Evolutionary conservation across 2,888 invertebrate genomes (phyloP).

Genomic region (Ferrisia virgata): DNA sequence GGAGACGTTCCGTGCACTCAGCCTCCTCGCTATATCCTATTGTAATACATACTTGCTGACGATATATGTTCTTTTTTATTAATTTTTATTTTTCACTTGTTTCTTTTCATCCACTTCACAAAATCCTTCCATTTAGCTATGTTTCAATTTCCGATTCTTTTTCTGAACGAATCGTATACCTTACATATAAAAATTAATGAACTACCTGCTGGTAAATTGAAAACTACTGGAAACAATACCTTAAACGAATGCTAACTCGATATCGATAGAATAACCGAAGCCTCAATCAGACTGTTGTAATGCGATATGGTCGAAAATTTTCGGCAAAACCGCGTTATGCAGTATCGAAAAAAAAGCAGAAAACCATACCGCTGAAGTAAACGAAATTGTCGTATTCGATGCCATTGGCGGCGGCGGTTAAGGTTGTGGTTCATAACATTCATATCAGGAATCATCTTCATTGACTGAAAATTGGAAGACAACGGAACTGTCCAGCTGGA

Average conservation of each 20-base stretch:
- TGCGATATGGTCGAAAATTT: not conserved
- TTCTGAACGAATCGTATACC: too few species aligned
- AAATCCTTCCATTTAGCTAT: too few species aligned
- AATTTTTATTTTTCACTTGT: too few species aligned
- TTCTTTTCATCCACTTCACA: too few species aligned
- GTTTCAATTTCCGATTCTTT: too few species aligned
- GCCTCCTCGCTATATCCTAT: too few species aligned
- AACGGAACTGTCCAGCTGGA: constrained; percentile 43
- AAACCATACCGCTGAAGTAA: not conserved
- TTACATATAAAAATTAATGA: too few species aligned
- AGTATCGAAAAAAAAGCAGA: not conserved
- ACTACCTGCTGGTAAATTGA: not conserved
- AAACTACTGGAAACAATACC: not conserved
- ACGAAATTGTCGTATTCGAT: constrained; percentile 6
- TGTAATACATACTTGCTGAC: too few species aligned
- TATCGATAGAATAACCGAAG: not conserved
- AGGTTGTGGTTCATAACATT: not conserved
- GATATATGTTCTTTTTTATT: too few species aligned
- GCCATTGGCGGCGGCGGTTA: not conserved
- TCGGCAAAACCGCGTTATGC: not conserved
- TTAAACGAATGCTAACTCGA: not conserved
- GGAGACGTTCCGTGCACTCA: too few species aligned
- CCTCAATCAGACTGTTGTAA: not conserved
- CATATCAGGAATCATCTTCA: constrained; percentile 7
- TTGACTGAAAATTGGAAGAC: constrained; percentile 36